Percentiles rank a stretch among this genome's conserved stretches.
These are phyloP conservation scores for Saturnia pavonia DNA, from an alignment of 2,888 invertebrate species.

Conservation along the genomic window DNA sequence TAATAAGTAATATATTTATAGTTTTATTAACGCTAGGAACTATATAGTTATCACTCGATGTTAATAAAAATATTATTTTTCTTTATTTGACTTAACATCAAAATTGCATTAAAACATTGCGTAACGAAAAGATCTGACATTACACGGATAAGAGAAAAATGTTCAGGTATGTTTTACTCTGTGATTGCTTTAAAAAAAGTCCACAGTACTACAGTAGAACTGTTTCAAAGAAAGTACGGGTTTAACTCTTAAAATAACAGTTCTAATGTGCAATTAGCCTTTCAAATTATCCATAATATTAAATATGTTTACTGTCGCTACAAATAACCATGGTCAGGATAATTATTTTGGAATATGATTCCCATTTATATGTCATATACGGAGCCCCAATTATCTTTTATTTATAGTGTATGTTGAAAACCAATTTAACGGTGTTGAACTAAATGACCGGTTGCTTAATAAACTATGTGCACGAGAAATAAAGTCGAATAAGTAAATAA, in stretches of 20 bases:
- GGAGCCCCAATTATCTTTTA: slow-evolving; percentile 7
- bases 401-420: slow-evolving; percentile 15
- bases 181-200: too few relatives aligned
- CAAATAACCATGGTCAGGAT: slow-evolving; percentile 21
- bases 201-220: not conserved
- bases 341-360: slow-evolving; percentile 12
- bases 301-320: slow-evolving; percentile 6
- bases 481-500: not conserved
- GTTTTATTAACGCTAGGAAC: too few relatives aligned
- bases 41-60: too few relatives aligned
- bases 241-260: not conserved
- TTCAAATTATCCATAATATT: not conserved
- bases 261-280: not conserved
- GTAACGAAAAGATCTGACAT: too few relatives aligned
- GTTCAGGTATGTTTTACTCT: too few relatives aligned
- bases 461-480: not conserved
- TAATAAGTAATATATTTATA: too few relatives aligned
- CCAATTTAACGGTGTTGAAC: not conserved
- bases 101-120: too few relatives aligned
- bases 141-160: too few relatives aligned
- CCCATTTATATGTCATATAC: slow-evolving; percentile 19
- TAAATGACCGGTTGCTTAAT: not conserved
- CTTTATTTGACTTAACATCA: too few relatives aligned
- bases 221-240: not conserved
- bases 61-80: too few relatives aligned